phyloP scores from a whole-genome alignment of 2,888 invertebrate species.

The Euproctis similis region DNA sequence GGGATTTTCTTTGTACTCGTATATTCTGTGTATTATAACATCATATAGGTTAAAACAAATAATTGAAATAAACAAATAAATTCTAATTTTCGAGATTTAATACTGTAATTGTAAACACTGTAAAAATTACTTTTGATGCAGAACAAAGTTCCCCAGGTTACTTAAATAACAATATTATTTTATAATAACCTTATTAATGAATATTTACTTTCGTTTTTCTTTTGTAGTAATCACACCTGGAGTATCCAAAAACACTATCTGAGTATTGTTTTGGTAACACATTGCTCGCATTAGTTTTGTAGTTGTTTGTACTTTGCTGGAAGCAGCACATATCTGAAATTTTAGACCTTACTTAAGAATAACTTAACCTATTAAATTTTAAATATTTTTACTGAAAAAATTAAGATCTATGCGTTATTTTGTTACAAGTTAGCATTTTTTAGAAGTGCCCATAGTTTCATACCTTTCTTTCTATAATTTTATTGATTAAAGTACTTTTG shows the following conservation, averaged over 20 bases:
- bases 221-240: slow-evolving; percentile 88
- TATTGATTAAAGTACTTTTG: slow-evolving; percentile 96
- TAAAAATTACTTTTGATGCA: no score
- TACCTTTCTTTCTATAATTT: slow-evolving; percentile 86
- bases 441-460: no score
- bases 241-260: slow-evolving; percentile 94
- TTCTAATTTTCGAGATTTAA: no score
- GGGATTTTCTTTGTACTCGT: no score
- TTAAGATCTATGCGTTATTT: background rate
- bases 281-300: slow-evolving; percentile 83
- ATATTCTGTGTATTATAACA: no score
- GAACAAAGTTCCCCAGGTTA: no score
- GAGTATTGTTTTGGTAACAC: slow-evolving; percentile 83
- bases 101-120: no score
- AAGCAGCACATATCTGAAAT: slow-evolving; percentile 89
- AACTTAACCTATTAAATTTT: background rate
- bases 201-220: slow-evolving; percentile 80
- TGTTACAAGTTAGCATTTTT: no score
- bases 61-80: no score
- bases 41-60: no score
- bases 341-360: no score
- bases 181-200: background rate
- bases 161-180: background rate
- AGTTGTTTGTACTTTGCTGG: slow-evolving; percentile 94
- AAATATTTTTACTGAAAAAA: no score